Evolutionary conservation across 1,140 invertebrate species (phyloP), one percentile per base, ranked within the genome.

Genomic region (Eurosta solidaginis): DNA sequence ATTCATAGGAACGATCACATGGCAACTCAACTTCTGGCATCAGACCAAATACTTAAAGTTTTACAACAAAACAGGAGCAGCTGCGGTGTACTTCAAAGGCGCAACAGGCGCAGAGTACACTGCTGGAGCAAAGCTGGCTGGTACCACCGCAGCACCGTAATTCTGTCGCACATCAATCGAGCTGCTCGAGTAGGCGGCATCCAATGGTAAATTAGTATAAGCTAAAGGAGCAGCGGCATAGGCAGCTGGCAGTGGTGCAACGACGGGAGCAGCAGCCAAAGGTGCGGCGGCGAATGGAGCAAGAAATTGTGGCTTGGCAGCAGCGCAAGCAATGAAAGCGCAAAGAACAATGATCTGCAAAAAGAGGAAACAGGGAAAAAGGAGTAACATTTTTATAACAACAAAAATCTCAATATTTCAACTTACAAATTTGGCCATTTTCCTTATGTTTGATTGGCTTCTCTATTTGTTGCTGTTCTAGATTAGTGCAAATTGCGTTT

Each of bases 321-420:
- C 78, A 44, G 80, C 81, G 25, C 81, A 81, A 44, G 79, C 82
- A 20, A 77, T 68, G 54, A 77, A 40, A 14, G 29, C 49, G 45
- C 40, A 59, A 29, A 73, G 54, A 20, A 78, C 77, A 20, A 68
- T 45, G 20, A 22, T 29, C 74, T 76, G 1, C 6, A 50, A 76
- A n/a, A n/a, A 5, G 17, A 14, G 22, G 22, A 14, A 50, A 50
- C 3, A 50, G 17, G 17, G 12, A 50, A 47, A 33, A 5, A 27
- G 17, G 4, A 17, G 12, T n/a, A 7, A 74, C 9, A 9, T 74
- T 33, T 17, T 42, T 3, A 42, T 74, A 20, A 20, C 2, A 20
- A 12, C 0, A 0, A 9, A 36, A 5, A 44, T 50, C 22, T 50
- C 2, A 73, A 25, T n/a, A 40, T 52, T 49, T 54, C 10, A 29